Base-by-base conservation (phyloP, 1,140 invertebrate genomes). In the Lasioglossum baleicum region DNA sequence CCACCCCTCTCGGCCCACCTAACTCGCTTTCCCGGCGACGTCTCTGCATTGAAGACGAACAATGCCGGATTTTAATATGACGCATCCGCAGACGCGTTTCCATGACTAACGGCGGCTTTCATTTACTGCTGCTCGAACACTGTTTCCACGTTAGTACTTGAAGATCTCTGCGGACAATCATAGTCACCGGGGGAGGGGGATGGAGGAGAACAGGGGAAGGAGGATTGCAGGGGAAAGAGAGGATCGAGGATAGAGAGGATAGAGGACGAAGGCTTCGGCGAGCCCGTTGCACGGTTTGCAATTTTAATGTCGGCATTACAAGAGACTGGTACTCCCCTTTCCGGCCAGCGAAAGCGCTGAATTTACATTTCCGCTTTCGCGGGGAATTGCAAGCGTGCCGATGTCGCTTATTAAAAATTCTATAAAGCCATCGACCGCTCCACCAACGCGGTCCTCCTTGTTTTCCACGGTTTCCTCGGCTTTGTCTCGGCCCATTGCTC, bases 291-390 rank as follows among this genome's bases (percentile, higher is more conserved):
- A 66, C 82, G 81, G 80, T 88, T 89, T 89, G 88, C 88, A 89
- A 89, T 89, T 89, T 89, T 89, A 89, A 89, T 88, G 82, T 77
- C 77, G 84, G 75, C 80, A 87, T 88, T 88, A 88, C 82, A 64
- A 82, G 80, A 77, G 75, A 75, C 61, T 58, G 72, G 80, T 82
- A 64, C 60, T 56, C 15, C 53, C 48, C 42, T 69, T 35, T 72
- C 58, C n/a, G 17, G 60, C 51, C n/a, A 17, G 53, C 35, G 69
- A 86, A 86, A 86, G 61, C 81, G 77, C 61, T 81, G 71, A 84
- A 87, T 87, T 86, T 86, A 80, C 78, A 80, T 82, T 82, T 76
- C 64, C 60, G 61, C 60, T 74, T 78, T 82, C 78, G 79, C 72
- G 61, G 58, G 73, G 76, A 74, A 58, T 42, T 22, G 68, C 71